Conservation (phyloP, 2,888 invertebrate genomes). For the Chrysolina haemoptera region DNA sequence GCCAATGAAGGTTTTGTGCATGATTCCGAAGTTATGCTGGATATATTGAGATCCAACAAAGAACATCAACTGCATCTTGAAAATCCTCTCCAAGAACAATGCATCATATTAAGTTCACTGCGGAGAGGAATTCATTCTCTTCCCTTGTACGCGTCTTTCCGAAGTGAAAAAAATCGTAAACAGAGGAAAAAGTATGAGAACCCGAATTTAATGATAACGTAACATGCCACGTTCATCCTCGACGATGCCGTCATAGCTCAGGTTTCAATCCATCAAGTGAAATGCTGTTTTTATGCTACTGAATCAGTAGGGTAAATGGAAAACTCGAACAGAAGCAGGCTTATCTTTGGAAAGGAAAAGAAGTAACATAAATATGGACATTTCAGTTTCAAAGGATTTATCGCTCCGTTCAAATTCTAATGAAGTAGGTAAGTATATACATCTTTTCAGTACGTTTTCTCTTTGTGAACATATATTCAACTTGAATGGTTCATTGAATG, state of each 20-base stretch:
- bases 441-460: conserved; percentile 13
- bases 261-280: conserved; percentile 33
- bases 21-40: too few species aligned
- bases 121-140: conserved; percentile 1
- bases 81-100: conserved; percentile 7
- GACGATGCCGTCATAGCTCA: conserved; percentile 26
- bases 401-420: conserved; percentile 6
- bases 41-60: too few species aligned
- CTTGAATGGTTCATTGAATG: not conserved
- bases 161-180: conserved; percentile 11
- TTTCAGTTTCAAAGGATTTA: conserved; percentile 24
- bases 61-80: not conserved
- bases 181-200: conserved; percentile 23
- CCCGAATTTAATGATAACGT: conserved; percentile 31
- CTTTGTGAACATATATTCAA: not conserved
- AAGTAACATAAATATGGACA: conserved; percentile 24
- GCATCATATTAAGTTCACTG: conserved; percentile 6
- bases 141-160: conserved; percentile 22
- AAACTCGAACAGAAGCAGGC: conserved; percentile 25
- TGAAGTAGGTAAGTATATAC: conserved; percentile 8
- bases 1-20: too few species aligned
- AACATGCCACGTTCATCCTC: conserved; percentile 31
- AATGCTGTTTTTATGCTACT: conserved; percentile 27
- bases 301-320: conserved; percentile 24
- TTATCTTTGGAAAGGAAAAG: conserved; percentile 22